A percentile compares a stretch with the other conserved stretches of the same genome.
phyloP scores from a whole-genome alignment of 2,888 invertebrate species.

The Malthinus flaveolus region DNA sequence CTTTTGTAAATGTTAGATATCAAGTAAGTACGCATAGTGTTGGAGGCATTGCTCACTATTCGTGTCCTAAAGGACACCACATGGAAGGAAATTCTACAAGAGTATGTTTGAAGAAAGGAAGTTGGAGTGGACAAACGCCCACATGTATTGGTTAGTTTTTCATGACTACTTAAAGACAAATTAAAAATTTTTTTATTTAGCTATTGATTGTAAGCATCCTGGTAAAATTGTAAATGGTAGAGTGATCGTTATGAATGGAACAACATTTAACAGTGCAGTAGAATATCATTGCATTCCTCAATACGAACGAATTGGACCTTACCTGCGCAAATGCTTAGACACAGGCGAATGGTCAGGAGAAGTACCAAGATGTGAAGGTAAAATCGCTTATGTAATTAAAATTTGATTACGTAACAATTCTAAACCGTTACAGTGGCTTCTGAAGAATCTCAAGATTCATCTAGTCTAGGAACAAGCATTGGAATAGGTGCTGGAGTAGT shows the following conservation, averaged over 20 bases:
- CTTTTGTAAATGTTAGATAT: constrained; percentile 62
- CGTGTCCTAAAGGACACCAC: constrained; percentile 79
- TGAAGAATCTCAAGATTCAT: constrained; percentile 72
- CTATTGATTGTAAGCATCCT: constrained; percentile 83
- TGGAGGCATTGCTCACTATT: constrained; percentile 78
- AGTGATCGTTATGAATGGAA: constrained; percentile 82
- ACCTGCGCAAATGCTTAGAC: constrained; percentile 80
- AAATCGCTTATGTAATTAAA: not conserved
- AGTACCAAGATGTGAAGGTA: constrained; percentile 79
- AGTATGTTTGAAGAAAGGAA: constrained; percentile 74
- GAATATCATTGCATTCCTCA: constrained; percentile 90
- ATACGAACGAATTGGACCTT: constrained; percentile 79
- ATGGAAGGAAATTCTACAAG: constrained; percentile 81
- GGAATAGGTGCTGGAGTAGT: constrained; percentile 85
- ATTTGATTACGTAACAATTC: not conserved
- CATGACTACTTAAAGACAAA: not conserved
- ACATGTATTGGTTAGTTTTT: constrained; percentile 74
- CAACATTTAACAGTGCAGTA: constrained; percentile 82
- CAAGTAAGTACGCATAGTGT: constrained; percentile 70
- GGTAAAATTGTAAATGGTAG: constrained; percentile 81
- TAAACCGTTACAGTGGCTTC: constrained; percentile 55
- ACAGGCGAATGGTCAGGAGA: constrained; percentile 87
- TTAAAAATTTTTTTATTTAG: constrained; percentile 63
- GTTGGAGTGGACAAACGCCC: constrained; percentile 80
- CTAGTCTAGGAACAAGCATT: constrained; percentile 76